Evolutionary conservation across 1,140 invertebrate species (phyloP).

Genomic region (Bradysia coprophila): DNA sequence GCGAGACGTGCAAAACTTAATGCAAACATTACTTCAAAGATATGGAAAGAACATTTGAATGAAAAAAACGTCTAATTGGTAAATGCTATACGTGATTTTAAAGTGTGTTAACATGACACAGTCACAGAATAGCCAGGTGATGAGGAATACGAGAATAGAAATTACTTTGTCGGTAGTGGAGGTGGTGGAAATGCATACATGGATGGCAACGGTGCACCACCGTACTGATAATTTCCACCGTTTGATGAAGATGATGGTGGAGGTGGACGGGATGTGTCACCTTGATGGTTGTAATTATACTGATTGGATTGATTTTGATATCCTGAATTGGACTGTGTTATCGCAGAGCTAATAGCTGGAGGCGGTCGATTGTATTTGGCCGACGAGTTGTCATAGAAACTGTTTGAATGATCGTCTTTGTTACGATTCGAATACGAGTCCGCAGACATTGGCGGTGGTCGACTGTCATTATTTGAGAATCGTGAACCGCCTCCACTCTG

Average conservation of each 20-base stretch:
- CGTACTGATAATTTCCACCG: neutral
- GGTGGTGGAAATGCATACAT: conserved; percentile 1
- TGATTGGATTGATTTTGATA: neutral
- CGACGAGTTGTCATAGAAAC: neutral
- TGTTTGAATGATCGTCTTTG: neutral
- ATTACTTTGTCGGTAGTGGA: conserved; percentile 1
- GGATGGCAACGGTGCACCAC: too few relatives aligned
- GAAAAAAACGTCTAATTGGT: too few relatives aligned
- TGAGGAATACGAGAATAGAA: too few relatives aligned
- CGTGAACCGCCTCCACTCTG: neutral
- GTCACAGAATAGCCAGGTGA: too few relatives aligned
- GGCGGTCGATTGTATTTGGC: neutral
- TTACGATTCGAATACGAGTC: neutral
- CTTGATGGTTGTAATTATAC: neutral
- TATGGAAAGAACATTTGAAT: too few relatives aligned
- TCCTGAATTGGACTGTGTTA: neutral
- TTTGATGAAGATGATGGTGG: neutral
- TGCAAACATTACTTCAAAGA: too few relatives aligned
- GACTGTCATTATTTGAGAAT: neutral
- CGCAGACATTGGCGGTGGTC: neutral
- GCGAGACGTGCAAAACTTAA: too few relatives aligned
- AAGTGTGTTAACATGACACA: too few relatives aligned
- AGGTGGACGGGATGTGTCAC: neutral
- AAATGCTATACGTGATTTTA: too few relatives aligned
- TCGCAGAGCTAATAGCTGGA: neutral